These are phyloP conservation scores for Choristoneura rosaceana DNA, from an alignment of 2,888 invertebrate genomes.

Conservation along the genomic window DNA sequence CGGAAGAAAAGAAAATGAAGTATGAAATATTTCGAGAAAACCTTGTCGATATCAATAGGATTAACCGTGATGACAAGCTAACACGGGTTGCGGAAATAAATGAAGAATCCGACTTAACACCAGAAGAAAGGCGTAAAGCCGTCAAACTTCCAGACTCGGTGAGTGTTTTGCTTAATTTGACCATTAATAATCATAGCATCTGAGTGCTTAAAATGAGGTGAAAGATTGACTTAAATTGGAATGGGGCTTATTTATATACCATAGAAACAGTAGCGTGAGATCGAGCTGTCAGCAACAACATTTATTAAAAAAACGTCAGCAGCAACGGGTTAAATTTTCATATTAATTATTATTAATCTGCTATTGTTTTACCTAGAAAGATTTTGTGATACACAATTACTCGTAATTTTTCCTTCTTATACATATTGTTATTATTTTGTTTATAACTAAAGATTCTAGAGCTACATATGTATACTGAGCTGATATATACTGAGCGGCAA, in stretches of 20 bases:
- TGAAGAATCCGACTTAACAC: slow-evolving; percentile 24
- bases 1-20: slow-evolving; percentile 5
- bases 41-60: slow-evolving; percentile 24
- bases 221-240: not conserved
- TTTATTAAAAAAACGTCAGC: too few species aligned
- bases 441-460: too few species aligned
- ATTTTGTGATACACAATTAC: too few species aligned
- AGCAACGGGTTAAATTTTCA: too few species aligned
- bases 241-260: not conserved
- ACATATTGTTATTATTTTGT: too few species aligned
- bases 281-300: not conserved
- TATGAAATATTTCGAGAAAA: slow-evolving; percentile 13
- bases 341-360: too few species aligned
- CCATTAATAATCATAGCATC: not conserved
- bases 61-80: slow-evolving; percentile 17
- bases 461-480: too few species aligned
- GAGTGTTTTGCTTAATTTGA: slow-evolving; percentile 2
- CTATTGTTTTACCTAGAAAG: too few species aligned
- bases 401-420: too few species aligned
- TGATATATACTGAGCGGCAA: too few species aligned
- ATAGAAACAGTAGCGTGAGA: not conserved
- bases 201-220: not conserved
- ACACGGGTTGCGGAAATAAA: slow-evolving; percentile 20
- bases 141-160: slow-evolving; percentile 24
- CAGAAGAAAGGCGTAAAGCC: slow-evolving; percentile 20